These are phyloP conservation scores for Nyctibius grandis DNA, from an alignment of 2,797 vertebrate genomes.

Conservation along the genomic window DNA sequence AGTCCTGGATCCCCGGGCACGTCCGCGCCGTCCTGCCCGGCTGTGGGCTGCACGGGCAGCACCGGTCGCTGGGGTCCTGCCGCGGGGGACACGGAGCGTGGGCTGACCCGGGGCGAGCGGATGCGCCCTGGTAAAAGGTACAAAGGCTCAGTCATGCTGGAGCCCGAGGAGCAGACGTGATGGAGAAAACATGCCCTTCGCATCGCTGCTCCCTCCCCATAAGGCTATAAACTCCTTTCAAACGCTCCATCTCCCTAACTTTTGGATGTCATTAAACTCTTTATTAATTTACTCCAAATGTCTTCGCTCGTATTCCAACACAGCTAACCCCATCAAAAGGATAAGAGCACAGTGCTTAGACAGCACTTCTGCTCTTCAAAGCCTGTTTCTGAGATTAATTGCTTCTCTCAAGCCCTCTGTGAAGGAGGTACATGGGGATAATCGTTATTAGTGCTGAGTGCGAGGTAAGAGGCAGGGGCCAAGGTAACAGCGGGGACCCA, in stretches of 20 bases:
- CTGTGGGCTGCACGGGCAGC: not conserved
- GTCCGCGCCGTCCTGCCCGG: not conserved
- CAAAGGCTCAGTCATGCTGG: not conserved
- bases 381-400: slow-evolving; percentile 43
- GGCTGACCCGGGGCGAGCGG: not conserved
- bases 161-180: not conserved
- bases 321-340: slow-evolving; percentile 37
- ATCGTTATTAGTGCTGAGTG: not conserved
- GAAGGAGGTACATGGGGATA: slow-evolving; percentile 16
- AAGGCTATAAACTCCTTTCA: slow-evolving; percentile 20
- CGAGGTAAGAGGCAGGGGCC: not conserved
- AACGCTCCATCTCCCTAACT: slow-evolving; percentile 7
- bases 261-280: slow-evolving; percentile 27
- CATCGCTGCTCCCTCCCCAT: not conserved
- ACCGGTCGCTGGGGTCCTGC: not conserved
- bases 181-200: slow-evolving; percentile 37
- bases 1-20: rapidly evolving
- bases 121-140: not conserved
- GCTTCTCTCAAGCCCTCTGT: slow-evolving; percentile 38
- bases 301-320: not conserved
- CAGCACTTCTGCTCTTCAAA: slow-evolving; percentile 54
- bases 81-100: rapidly evolving
- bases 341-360: not conserved
- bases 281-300: slow-evolving; percentile 43
- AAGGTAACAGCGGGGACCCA: not conserved